phyloP scores from a whole-genome alignment of 2,888 invertebrate species.

The Bimastos eiseni region DNA sequence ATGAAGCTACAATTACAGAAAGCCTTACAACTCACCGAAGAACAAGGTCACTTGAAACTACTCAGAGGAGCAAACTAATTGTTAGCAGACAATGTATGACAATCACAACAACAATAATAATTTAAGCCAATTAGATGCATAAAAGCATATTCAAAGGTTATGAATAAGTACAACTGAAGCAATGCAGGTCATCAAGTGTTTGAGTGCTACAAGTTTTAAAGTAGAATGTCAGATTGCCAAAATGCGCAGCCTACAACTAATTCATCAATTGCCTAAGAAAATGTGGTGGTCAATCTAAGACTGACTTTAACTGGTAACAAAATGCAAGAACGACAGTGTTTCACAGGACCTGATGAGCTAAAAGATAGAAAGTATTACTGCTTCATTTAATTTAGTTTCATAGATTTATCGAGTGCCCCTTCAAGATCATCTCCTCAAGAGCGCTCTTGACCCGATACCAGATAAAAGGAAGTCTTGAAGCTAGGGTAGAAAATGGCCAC shows the following conservation, averaged over 20 bases:
- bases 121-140: too few relatives aligned
- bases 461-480: too few relatives aligned
- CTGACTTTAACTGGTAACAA: not conserved
- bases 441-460: too few relatives aligned
- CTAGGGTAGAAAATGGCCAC: too few relatives aligned
- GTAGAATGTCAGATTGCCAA: too few relatives aligned
- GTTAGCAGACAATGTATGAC: not conserved
- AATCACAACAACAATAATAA: not conserved
- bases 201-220: too few relatives aligned
- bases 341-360: not conserved
- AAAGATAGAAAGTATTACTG: too few relatives aligned
- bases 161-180: not conserved
- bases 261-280: not conserved
- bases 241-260: not conserved
- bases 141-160: not conserved
- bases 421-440: too few relatives aligned
- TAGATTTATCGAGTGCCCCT: too few relatives aligned
- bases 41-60: not conserved
- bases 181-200: not conserved
- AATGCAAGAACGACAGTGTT: not conserved
- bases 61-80: not conserved
- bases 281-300: not conserved
- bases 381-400: too few relatives aligned
- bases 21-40: not conserved
- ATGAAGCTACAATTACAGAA: constrained; percentile 73